A percentile compares a stretch with the other conserved stretches of the same genome.
phyloP scores from a whole-genome alignment of 2,797 vertebrate genomes.

The Tarsius wallacei region DNA sequence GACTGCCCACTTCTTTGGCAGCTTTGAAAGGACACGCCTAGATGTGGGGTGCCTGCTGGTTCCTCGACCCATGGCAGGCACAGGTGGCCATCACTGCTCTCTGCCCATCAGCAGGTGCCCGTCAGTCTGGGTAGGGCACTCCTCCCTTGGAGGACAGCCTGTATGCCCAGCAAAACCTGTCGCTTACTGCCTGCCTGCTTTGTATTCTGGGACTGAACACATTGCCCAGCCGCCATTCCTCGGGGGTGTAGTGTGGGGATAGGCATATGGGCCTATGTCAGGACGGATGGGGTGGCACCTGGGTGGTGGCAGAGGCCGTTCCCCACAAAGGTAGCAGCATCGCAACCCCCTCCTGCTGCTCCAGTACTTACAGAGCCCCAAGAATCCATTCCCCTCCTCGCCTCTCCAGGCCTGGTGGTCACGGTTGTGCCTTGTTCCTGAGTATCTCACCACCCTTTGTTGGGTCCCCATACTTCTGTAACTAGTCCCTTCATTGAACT shows the following conservation, averaged over 20 bases:
- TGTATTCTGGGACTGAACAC: neutral
- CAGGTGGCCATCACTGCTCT: neutral
- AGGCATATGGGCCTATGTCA: accelerated
- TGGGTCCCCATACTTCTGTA: neutral
- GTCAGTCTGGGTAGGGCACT: neutral
- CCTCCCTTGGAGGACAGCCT: neutral
- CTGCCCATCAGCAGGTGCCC: neutral
- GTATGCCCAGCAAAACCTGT: neutral
- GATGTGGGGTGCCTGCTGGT: neutral
- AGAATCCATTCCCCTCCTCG: neutral
- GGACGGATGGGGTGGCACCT: too few species aligned
- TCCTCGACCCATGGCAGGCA: neutral
- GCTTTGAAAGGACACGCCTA: neutral
- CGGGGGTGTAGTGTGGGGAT: accelerated
- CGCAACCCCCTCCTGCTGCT: too few species aligned
- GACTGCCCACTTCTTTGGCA: neutral
- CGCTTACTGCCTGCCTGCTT: neutral
- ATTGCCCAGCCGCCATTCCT: neutral
- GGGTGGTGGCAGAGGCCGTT: neutral
- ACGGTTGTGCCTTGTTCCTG: neutral
- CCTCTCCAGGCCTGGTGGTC: neutral
- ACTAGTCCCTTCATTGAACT: too few species aligned
- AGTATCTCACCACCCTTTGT: neutral
- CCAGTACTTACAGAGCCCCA: neutral
- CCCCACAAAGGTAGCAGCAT: too few species aligned